phyloP scores from a whole-genome alignment of 2,888 invertebrate species.

The Hanleya hanleyi region DNA sequence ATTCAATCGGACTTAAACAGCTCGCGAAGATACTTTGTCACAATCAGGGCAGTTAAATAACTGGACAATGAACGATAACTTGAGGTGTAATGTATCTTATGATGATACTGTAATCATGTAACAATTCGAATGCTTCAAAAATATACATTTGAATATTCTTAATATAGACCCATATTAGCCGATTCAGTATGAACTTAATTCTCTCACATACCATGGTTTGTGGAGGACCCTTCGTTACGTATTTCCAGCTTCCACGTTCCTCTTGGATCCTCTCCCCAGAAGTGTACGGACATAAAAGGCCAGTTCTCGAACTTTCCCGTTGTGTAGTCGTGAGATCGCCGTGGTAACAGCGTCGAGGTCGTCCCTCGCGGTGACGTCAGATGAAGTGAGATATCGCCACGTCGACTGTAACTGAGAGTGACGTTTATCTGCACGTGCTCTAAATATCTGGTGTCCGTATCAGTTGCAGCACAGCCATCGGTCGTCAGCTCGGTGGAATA shows the following conservation, averaged over 20 bases:
- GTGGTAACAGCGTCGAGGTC: conserved; percentile 89
- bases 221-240: conserved; percentile 61
- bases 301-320: conserved; percentile 97
- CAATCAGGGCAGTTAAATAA: too few relatives aligned
- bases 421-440: conserved; percentile 99
- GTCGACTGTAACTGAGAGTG: conserved; percentile 90
- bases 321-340: conserved; percentile 80
- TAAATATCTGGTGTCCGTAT: conserved; percentile 90
- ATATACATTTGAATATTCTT: too few relatives aligned
- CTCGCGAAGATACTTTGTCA: too few relatives aligned
- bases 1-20: too few relatives aligned
- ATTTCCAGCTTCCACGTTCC: conserved; percentile 74
- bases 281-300: conserved; percentile 99
- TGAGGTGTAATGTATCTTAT: too few relatives aligned
- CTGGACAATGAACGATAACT: too few relatives aligned
- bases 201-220: conserved; percentile 50
- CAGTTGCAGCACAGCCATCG: conserved; percentile 89
- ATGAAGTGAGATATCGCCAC: conserved; percentile 91
- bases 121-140: too few relatives aligned
- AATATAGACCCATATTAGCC: too few relatives aligned
- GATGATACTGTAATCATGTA: too few relatives aligned
- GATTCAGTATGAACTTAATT: too few relatives aligned
- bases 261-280: conserved; percentile 85
- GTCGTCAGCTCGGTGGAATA: conserved; percentile 74
- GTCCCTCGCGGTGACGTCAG: conserved; percentile 69